phyloP scores from a whole-genome alignment of 2,797 vertebrate genomes.

The Scyliorhinus canicula region DNA sequence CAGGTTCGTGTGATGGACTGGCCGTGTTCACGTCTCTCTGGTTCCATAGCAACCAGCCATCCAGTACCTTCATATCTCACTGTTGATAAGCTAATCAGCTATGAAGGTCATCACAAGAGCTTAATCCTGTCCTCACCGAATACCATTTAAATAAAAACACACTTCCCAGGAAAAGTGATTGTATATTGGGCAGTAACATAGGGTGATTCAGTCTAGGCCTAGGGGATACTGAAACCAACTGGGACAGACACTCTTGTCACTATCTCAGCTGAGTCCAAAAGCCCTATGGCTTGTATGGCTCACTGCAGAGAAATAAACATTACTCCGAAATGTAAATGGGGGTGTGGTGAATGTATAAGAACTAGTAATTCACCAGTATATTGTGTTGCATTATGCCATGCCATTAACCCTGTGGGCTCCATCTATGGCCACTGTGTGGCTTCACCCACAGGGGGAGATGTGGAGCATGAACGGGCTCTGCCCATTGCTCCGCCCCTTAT shows the following conservation, averaged over 20 bases:
- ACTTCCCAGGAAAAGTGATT: background rate
- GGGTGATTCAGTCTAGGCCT: background rate
- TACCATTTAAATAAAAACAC: background rate
- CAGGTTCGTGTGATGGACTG: too few relatives aligned
- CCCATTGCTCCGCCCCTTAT: too few relatives aligned
- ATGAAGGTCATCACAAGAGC: background rate
- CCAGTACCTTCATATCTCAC: background rate
- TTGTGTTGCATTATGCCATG: too few relatives aligned
- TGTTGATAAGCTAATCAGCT: background rate
- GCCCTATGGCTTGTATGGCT: background rate
- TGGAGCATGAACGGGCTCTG: too few relatives aligned
- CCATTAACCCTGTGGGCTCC: too few relatives aligned
- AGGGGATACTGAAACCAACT: background rate
- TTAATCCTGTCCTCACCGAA: background rate
- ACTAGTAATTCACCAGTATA: too few relatives aligned
- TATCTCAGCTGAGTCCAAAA: background rate
- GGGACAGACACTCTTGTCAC: background rate
- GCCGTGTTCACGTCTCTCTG: too few relatives aligned
- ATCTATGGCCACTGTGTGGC: too few relatives aligned
- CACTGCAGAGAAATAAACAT: conserved; percentile 43
- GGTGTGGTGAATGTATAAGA: too few relatives aligned
- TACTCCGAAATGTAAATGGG: background rate
- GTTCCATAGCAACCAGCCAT: background rate
- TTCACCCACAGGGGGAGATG: too few relatives aligned
- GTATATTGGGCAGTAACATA: background rate